Evolutionary conservation across 2,113 vertebrate genomes (phyloP), one percentile per base, ranked within the genome.

Genomic region (Passer montanus): DNA sequence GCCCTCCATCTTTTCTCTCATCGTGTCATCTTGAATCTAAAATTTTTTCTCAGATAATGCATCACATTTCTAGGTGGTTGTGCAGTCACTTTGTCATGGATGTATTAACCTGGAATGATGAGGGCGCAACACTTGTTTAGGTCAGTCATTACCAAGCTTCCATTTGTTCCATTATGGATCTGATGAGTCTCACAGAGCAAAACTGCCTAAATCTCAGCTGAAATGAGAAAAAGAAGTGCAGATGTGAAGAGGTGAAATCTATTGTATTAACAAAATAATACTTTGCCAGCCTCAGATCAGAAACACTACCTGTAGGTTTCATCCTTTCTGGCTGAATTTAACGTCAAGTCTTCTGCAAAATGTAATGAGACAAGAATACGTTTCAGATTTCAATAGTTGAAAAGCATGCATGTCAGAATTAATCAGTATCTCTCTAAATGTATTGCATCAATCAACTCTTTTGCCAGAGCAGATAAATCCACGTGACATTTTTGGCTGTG

Each of bases 381-480:
- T 75, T 50, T 87, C 37, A 95, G 81, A 74, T 95, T 96, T 92
- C 31, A 96, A 89, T 56, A 72, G 68, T 26, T 78, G 67, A 85
- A 92, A 92, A 93, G 12, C 13, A 69, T n/a, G n/a, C 43, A 84
- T 53, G 87, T 80, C 44, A 94, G 30, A 95, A 94, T 93, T 85
- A 86, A 95, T 66, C 78, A 58, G 16, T 77, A 35, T 79, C 28
- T 76, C 50, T 88, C 87, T 68, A 81, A 88, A 96, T 88, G 62
- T 67, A 91, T 91, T 85, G 35, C 79, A 86, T 37, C 73, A 94
- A 89, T 93, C 82, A 93, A 11, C 46, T 95, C 33, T 95, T 94
- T 95, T 96, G 55, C 78, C 58, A 95, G 50, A 93, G 75, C 13
- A 82, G 63, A 95, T 63, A 84, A 91, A 90, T 95, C 50, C 59